A percentile compares a stretch with the other conserved stretches of the same genome.
These are phyloP conservation scores for Syrphus vitripennis DNA, from an alignment of 2,888 invertebrate genomes.

Conservation along the genomic window DNA sequence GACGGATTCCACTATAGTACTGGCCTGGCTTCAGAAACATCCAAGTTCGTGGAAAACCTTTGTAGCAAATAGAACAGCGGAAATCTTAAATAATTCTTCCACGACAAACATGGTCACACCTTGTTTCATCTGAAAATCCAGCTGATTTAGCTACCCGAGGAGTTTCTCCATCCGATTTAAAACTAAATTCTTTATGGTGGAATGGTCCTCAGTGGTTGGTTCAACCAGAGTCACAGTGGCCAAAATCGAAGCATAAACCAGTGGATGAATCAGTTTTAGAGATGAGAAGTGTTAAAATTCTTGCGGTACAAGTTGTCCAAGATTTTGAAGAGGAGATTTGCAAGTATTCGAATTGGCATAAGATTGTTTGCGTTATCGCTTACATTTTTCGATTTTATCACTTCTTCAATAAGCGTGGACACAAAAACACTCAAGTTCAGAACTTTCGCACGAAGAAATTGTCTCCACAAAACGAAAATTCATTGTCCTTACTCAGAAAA, in stretches of 20 bases:
- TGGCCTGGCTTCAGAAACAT: no score
- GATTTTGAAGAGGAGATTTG: not conserved
- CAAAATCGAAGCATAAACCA: not conserved
- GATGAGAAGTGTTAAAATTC: not conserved
- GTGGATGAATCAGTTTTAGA: not conserved
- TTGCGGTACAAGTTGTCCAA: not conserved
- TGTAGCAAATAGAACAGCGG: no score
- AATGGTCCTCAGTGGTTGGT: not conserved
- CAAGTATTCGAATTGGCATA: not conserved
- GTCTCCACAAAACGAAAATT: not conserved
- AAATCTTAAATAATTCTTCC: not conserved
- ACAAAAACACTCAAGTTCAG: not conserved
- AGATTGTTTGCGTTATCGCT: not conserved
- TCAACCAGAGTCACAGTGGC: not conserved
- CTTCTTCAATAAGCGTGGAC: not conserved
- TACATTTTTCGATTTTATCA: not conserved
- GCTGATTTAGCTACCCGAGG: constrained; percentile 5
- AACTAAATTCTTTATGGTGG: not conserved
- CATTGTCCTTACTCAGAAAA: not conserved
- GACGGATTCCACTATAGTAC: no score
- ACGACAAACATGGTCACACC: not conserved
- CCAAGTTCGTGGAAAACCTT: no score
- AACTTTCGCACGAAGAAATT: not conserved
- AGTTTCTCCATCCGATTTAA: not conserved
- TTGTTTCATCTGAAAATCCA: not conserved